Percentiles rank a stretch among this genome's conserved stretches.
Conservation (phyloP, 2,113 vertebrate species). For the Aspiorhynchus laticeps region DNA sequence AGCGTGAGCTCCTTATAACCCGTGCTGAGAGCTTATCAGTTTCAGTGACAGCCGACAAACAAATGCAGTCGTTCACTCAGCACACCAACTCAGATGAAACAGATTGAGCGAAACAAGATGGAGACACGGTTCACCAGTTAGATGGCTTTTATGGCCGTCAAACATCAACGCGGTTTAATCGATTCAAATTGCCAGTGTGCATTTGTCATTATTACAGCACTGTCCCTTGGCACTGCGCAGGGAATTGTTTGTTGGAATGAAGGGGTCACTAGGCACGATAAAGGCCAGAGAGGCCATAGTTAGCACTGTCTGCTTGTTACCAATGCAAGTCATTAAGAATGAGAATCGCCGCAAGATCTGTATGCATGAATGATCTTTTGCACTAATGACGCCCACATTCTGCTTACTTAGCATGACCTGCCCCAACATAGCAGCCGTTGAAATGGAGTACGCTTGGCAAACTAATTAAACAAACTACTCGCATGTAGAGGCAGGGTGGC, state of each 20-base stretch:
- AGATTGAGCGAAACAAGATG: conserved; percentile 11
- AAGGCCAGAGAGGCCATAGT: conserved; percentile 41
- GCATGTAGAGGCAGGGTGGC: conserved; percentile 1
- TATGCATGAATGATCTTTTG: conserved; percentile 34
- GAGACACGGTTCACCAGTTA: conserved; percentile 28
- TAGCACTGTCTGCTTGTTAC: conserved; percentile 40
- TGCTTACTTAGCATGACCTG: conserved; percentile 41
- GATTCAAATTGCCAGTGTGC: conserved; percentile 22
- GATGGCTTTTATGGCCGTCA: conserved; percentile 25
- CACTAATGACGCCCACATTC: conserved; percentile 24
- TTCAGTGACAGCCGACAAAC: conserved; percentile 32
- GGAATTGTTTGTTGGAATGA: conserved; percentile 28
- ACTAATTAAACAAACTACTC: conserved; percentile 24
- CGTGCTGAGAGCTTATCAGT: conserved; percentile 23
- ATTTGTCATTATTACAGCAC: conserved; percentile 31
- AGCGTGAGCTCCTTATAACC: conserved; percentile 18
- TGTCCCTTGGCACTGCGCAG: conserved; percentile 1
- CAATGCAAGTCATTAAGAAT: conserved; percentile 33
- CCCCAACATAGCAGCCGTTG: conserved; percentile 20
- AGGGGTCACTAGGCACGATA: conserved; percentile 22
- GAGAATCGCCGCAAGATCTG: conserved; percentile 43
- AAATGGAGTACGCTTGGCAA: neutral
- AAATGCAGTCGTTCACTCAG: neutral
- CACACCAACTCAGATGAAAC: conserved; percentile 22
- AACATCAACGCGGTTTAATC: conserved; percentile 39